Evolutionary conservation across 2,797 vertebrate species (phyloP).

Genomic region (Sphenopsis melanotis): DNA sequence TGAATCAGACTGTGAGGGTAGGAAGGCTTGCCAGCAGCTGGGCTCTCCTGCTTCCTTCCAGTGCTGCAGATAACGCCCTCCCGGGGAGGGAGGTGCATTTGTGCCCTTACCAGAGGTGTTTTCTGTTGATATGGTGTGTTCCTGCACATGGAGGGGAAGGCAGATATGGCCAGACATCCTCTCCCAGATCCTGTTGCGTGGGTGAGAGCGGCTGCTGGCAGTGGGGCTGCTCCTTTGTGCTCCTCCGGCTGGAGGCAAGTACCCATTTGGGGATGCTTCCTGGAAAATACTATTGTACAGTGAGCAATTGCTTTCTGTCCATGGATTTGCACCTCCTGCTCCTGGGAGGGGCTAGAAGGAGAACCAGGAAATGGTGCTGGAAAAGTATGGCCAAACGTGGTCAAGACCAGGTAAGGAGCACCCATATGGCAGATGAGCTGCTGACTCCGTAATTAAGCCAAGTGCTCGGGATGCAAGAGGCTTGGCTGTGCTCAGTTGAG

Average conservation of each 20-base stretch:
- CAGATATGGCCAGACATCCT: slow-evolving; percentile 6
- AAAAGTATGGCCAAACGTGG: background rate
- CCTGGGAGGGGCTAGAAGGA: background rate
- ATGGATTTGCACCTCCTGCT: background rate
- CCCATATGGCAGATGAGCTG: background rate
- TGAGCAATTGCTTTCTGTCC: background rate
- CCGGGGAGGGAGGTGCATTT: background rate
- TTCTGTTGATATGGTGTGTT: background rate
- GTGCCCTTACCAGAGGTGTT: background rate
- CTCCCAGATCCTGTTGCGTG: background rate
- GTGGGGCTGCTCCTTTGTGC: background rate
- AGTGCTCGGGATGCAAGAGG: background rate
- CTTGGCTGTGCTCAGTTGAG: background rate
- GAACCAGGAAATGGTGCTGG: background rate
- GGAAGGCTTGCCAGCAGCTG: background rate
- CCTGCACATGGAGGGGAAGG: background rate
- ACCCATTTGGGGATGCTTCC: background rate
- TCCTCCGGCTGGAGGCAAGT: background rate
- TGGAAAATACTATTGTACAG: background rate
- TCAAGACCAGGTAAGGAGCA: background rate
- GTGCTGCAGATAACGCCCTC: background rate
- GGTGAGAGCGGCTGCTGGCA: background rate
- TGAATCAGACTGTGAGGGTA: background rate
- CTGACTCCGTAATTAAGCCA: background rate
- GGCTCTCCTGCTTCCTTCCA: background rate